A percentile compares a stretch with the other conserved stretches of the same genome.
phyloP scores from a whole-genome alignment of 2,888 invertebrate species.

The Rhamnusium bicolor region DNA sequence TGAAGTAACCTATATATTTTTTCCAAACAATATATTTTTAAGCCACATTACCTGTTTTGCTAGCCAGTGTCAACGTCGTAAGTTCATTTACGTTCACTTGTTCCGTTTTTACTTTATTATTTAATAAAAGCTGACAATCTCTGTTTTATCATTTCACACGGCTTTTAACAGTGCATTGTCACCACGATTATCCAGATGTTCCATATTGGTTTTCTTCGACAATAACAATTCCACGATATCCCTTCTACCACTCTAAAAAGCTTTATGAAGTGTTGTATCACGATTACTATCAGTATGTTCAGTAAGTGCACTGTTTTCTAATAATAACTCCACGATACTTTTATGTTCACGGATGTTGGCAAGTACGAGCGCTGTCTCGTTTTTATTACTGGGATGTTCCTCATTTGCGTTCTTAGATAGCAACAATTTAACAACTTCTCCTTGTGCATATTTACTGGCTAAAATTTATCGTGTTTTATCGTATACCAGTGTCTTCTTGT shows the following conservation, averaged over 20 bases:
- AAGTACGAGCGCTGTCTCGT: background rate
- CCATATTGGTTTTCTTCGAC: background rate
- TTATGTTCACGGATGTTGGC: slow-evolving; percentile 8
- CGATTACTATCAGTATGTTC: slow-evolving; percentile 12
- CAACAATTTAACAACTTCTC: slow-evolving; percentile 1
- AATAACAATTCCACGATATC: slow-evolving; percentile 16
- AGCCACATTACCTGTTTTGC: too few species aligned
- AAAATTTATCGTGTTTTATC: background rate
- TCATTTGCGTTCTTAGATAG: background rate
- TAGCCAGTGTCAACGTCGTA: too few species aligned
- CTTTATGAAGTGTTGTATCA: slow-evolving; percentile 20
- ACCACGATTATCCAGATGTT: background rate
- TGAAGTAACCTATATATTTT: too few species aligned
- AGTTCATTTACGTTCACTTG: background rate
- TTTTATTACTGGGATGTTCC: background rate
- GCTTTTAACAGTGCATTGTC: slow-evolving; percentile 15
- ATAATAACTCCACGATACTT: slow-evolving; percentile 2
- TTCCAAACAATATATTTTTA: too few species aligned
- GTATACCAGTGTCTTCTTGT: background rate
- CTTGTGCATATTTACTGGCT: background rate
- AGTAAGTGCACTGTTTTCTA: background rate
- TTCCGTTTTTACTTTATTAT: background rate
- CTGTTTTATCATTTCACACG: slow-evolving; percentile 2
- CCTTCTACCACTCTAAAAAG: background rate
- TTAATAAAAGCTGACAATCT: slow-evolving; percentile 1